A percentile compares a stretch with the other conserved stretches of the same genome.
These are phyloP conservation scores for Limnodromus scolopaceus DNA, from an alignment of 2,797 vertebrate genomes.

Conservation along the genomic window DNA sequence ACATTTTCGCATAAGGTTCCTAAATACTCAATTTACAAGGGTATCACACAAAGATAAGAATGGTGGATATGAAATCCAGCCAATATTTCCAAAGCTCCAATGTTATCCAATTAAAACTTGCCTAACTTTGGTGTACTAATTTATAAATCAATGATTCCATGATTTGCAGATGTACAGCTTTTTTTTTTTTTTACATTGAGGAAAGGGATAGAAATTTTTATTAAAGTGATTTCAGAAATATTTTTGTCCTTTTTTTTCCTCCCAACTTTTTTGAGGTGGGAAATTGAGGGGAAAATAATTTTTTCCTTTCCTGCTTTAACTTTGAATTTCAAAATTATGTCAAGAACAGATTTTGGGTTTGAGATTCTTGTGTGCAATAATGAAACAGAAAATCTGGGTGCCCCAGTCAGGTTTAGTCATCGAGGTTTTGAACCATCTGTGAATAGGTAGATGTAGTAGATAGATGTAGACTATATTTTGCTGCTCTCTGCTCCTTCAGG, in stretches of 20 bases:
- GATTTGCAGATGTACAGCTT: neutral
- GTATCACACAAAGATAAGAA: neutral
- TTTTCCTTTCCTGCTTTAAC: too few species aligned
- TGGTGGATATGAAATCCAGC: neutral
- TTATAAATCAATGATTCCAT: neutral
- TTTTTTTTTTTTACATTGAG: neutral
- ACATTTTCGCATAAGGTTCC: neutral
- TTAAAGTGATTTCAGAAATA: neutral
- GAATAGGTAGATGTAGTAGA: neutral
- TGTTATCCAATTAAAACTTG: neutral
- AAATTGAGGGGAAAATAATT: neutral
- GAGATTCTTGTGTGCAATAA: neutral
- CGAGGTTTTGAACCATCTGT: neutral
- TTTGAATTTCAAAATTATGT: neutral
- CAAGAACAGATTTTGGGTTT: neutral
- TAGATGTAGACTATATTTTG: neutral
- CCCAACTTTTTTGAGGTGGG: neutral
- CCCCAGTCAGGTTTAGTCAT: neutral
- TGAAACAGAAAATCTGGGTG: neutral
- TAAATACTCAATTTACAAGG: neutral
- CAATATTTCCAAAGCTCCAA: neutral
- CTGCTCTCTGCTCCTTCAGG: neutral
- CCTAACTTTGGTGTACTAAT: neutral
- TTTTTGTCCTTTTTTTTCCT: neutral
- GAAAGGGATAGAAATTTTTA: neutral